phyloP scores from a whole-genome alignment of 1,140 invertebrate genomes.

The Eciton burchellii region DNA sequence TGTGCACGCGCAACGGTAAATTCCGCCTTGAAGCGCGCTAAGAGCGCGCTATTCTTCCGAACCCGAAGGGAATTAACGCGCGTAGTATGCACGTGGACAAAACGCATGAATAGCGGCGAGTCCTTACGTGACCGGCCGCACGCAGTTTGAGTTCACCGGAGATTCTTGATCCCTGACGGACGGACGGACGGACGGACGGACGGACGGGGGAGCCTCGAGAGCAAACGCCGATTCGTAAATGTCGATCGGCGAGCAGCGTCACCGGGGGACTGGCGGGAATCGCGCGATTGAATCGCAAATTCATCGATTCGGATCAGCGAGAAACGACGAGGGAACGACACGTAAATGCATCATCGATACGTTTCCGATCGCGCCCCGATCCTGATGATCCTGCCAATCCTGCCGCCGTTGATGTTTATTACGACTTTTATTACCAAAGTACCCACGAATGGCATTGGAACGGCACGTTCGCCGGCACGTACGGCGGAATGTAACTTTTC shows the following conservation, averaged over 20 bases:
- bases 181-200: neutral
- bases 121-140: neutral
- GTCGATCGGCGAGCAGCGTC: too few species aligned
- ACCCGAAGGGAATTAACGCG: neutral
- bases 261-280: too few species aligned
- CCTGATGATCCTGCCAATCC: too few species aligned
- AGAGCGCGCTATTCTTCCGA: conserved; percentile 38
- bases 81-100: conserved; percentile 32
- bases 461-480: neutral
- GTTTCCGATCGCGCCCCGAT: too few species aligned
- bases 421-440: conserved; percentile 26
- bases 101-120: neutral
- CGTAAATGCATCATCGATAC: too few species aligned
- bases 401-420: conserved; percentile 25
- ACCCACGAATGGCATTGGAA: conserved; percentile 9
- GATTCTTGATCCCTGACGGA: neutral
- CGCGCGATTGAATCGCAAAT: too few species aligned
- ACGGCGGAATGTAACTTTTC: conserved; percentile 56
- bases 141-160: neutral
- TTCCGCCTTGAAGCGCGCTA: conserved; percentile 32
- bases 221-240: neutral
- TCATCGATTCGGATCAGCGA: too few species aligned
- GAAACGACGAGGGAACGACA: too few species aligned
- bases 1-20: conserved; percentile 48
- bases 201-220: neutral